Conservation (phyloP, 2,888 invertebrate species). For the Nemurella pictetii region DNA sequence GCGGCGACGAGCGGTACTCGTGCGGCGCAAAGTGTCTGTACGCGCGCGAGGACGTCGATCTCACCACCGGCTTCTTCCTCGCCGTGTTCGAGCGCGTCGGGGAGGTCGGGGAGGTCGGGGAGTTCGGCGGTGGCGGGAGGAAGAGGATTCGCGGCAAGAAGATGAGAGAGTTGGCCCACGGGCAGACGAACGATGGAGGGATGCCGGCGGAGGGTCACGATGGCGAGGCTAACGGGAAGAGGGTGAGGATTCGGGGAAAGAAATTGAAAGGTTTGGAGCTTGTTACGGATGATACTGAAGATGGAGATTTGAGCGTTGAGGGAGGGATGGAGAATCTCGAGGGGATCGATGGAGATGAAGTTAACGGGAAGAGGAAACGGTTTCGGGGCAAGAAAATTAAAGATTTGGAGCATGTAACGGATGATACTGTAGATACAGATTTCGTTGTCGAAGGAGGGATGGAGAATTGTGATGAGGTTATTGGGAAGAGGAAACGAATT, state of each 20-base stretch:
- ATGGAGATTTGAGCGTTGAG: no score
- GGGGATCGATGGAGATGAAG: background rate
- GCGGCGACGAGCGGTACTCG: conserved; percentile 66
- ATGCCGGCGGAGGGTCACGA: background rate
- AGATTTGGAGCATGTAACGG: conserved; percentile 45
- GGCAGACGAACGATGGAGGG: conserved; percentile 6
- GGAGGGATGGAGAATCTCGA: no score
- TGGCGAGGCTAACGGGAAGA: background rate
- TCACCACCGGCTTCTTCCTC: conserved; percentile 93
- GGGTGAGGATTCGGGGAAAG: background rate
- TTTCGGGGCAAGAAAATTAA: conserved; percentile 52
- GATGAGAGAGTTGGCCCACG: conserved; percentile 41
- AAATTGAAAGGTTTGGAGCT: background rate
- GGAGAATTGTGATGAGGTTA: background rate
- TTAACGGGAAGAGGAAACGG: conserved; percentile 28
- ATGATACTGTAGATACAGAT: no score
- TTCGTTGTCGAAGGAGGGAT: no score
- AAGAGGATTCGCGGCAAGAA: conserved; percentile 56
- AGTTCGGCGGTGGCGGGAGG: conserved; percentile 27
- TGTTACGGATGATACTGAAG: no score
- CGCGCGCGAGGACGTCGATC: conserved; percentile 72
- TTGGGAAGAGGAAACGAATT: conserved; percentile 28
- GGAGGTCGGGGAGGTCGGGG: no score
- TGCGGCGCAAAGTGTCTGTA: conserved; percentile 78
- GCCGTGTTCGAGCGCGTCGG: conserved; percentile 73